Evolutionary conservation across 2,797 vertebrate species (phyloP), one percentile per base, ranked within the genome.

Genomic region (Malurus leucopterus): DNA sequence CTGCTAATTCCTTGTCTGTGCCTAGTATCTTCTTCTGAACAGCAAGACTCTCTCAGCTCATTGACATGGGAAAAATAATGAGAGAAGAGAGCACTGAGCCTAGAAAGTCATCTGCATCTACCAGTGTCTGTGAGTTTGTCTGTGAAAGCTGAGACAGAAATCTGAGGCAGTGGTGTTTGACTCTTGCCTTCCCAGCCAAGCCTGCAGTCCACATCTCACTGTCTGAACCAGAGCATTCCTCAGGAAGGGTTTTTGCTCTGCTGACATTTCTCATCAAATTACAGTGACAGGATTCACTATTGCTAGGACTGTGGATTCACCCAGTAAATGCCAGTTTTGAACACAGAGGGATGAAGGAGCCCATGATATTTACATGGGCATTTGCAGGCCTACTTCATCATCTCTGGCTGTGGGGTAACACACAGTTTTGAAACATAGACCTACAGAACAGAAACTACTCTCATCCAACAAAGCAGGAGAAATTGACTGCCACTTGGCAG

Each of bases 1-100:
- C 68, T 61, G 29, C 17, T 43, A 30, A 50, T 68, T 82, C 17
- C 7, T 15, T 30, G 11, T 27, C 13, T 76, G 14, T 74, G 11
- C 38, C 8, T 67, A 51, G 3, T 15, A 9, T 53, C 17, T 44
- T 53, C 17, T 44, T 69, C 19, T 12, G 38, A 87, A 22, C 5
- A 65, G 27, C 1, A 78, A 36, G 58, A 6, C 16, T 47, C 5
- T 40, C 17, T 55, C 13, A 41, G 43, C 20, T 38, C 0, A 0
- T 2, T 36, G 34, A 65, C 65, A 67, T 10, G 14, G 17, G 11
- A 10, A 23, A 81, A 91, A 83, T 38, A 67, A 69, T 54, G 22
- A 16, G 46, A 24, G 80, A 69, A 53, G 8, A 50, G 22, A 77
- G 0, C 2, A 8, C 2, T 49, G 7, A 59, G 11, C 8, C 41